Conservation (phyloP, 2,888 invertebrate genomes). For the Scrobipalpa atriplicella region DNA sequence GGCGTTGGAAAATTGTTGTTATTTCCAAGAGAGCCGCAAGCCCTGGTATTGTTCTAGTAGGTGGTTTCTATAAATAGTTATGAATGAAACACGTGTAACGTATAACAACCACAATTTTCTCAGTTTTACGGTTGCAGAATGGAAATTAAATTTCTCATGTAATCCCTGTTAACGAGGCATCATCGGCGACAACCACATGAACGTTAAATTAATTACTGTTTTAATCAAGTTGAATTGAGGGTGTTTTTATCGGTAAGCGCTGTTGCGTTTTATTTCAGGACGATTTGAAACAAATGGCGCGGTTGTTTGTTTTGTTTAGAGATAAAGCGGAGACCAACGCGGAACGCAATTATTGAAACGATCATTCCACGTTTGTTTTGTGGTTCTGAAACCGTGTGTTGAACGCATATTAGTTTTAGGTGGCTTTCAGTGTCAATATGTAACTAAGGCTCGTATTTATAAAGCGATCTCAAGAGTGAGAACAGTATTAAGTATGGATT, state of each 20-base stretch:
- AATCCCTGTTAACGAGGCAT: slow-evolving; percentile 11
- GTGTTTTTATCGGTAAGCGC: slow-evolving; percentile 16
- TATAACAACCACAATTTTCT: not conserved
- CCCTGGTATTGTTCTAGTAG: slow-evolving; percentile 8
- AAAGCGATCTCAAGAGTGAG: too few species aligned
- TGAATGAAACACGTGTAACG: slow-evolving; percentile 10
- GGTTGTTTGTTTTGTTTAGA: slow-evolving; percentile 13
- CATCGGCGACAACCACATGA: slow-evolving; percentile 21
- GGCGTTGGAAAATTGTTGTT: slow-evolving; percentile 14
- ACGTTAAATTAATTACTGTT: slow-evolving; percentile 25
- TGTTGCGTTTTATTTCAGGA: slow-evolving; percentile 20
- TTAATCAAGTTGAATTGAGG: slow-evolving; percentile 24
- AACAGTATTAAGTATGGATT: too few species aligned
- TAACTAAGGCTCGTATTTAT: too few species aligned
- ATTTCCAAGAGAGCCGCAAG: slow-evolving; percentile 1
- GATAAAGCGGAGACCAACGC: not conserved
- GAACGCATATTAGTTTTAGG: not conserved
- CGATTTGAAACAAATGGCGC: not conserved
- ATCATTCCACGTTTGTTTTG: not conserved
- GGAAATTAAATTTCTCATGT: not conserved
- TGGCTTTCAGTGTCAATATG: not conserved
- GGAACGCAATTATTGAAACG: not conserved
- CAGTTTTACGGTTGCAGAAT: not conserved
- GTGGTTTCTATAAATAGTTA: slow-evolving; percentile 12
- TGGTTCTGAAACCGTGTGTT: not conserved